A percentile compares a stretch with the other conserved stretches of the same genome.
These are phyloP conservation scores for Cyclargus thomasi DNA, from an alignment of 1,140 invertebrate species.

Conservation along the genomic window DNA sequence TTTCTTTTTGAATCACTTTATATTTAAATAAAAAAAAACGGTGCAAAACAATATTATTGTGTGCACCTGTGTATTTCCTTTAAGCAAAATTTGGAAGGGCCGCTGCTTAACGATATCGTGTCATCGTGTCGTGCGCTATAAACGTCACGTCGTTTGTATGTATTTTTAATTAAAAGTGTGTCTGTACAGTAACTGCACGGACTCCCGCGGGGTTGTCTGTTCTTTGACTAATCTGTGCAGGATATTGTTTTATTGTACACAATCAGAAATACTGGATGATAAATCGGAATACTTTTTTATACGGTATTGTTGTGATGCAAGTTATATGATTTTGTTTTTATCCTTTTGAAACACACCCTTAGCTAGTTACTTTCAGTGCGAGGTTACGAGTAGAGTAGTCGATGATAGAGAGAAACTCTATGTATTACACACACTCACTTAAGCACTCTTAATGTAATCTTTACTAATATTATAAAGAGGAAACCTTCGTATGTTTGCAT, in stretches of 20 bases:
- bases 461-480: no score
- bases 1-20: no score
- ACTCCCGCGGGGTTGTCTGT: neutral
- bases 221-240: conserved; percentile 10
- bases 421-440: no score
- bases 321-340: neutral
- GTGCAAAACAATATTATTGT: no score
- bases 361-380: neutral
- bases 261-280: neutral
- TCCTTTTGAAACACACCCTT: neutral
- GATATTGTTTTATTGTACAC: neutral
- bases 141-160: conserved; percentile 15
- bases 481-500: no score
- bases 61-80: no score
- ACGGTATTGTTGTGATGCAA: neutral
- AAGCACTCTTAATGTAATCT: no score
- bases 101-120: conserved; percentile 11
- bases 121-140: conserved; percentile 11
- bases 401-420: no score
- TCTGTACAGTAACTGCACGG: conserved; percentile 22
- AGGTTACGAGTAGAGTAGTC: no score
- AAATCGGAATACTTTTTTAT: neutral
- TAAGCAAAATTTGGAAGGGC: no score
- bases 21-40: no score
- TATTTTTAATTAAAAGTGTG: conserved; percentile 37